Conservation (phyloP, 2,888 invertebrate species). For the Pseudeuparius sepicola region DNA sequence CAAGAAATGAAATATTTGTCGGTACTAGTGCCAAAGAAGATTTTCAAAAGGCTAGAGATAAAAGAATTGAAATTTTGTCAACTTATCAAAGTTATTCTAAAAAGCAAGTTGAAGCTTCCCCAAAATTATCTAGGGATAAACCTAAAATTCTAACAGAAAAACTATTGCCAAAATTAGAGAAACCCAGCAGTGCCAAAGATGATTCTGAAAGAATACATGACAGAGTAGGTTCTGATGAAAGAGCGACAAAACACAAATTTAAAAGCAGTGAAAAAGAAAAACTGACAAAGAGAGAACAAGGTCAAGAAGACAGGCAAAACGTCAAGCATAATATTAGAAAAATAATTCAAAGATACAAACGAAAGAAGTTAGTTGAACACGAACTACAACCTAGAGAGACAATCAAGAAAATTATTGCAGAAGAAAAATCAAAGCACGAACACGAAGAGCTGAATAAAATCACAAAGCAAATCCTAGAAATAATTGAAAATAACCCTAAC, state of each 20-base stretch:
- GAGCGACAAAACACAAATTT: conserved; percentile 5
- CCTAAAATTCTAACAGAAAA: conserved; percentile 4
- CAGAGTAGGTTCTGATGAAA: no score
- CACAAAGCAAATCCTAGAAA: conserved; percentile 40
- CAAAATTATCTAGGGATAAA: not conserved
- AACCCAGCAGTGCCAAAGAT: no score
- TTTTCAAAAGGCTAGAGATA: no score
- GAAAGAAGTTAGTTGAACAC: conserved; percentile 23
- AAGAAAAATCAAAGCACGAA: conserved; percentile 40
- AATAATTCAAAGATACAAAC: conserved; percentile 27
- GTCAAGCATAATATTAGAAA: conserved; percentile 29
- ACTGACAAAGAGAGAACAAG: conserved; percentile 9
- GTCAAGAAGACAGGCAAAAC: conserved; percentile 21
- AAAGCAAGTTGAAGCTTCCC: no score
- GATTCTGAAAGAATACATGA: no score
- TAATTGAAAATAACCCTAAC: conserved; percentile 41
- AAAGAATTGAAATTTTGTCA: no score
- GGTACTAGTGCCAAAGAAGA: no score
- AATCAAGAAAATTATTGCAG: conserved; percentile 33
- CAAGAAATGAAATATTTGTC: no score
- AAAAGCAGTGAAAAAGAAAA: conserved; percentile 2
- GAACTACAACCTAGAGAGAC: conserved; percentile 25
- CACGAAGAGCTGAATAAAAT: conserved; percentile 41
- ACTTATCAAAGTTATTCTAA: no score
- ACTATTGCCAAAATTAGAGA: conserved; percentile 9